These are phyloP conservation scores for Darevskia mixta DNA, from an alignment of 2,797 vertebrate species.

Conservation along the genomic window DNA sequence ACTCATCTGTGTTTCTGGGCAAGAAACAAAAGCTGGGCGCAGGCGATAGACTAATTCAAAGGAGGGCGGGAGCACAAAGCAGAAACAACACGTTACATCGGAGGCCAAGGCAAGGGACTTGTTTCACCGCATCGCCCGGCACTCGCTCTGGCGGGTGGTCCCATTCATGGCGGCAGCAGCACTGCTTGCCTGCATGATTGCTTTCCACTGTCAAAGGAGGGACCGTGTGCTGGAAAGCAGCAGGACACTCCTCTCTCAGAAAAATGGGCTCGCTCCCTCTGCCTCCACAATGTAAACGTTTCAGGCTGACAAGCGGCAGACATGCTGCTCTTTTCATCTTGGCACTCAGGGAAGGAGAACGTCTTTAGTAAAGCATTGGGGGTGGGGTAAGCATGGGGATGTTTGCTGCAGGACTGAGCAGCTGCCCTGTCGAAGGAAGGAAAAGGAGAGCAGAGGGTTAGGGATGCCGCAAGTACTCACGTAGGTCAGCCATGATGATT, in stretches of 20 bases:
- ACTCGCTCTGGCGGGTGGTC: background rate
- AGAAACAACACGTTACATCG: background rate
- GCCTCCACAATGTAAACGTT: background rate
- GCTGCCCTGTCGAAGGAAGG: background rate
- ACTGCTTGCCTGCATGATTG: background rate
- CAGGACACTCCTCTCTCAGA: background rate
- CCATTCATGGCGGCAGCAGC: background rate
- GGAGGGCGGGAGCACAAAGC: background rate
- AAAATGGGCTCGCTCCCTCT: too few species aligned
- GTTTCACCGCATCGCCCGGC: background rate
- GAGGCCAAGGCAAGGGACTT: background rate
- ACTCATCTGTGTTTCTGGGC: background rate
- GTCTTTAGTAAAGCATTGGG: background rate
- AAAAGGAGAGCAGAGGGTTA: background rate
- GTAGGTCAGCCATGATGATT: background rate
- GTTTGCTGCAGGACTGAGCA: too few species aligned
- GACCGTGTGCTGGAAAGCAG: background rate
- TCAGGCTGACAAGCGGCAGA: background rate
- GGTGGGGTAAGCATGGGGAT: background rate
- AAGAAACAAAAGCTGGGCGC: background rate
- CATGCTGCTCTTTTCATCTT: background rate
- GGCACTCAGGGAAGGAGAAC: background rate
- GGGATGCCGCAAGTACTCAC: background rate
- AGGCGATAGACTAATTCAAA: background rate
- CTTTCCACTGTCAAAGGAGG: background rate